Base-by-base conservation (phyloP, 2,797 vertebrate species). In the Macropus fuliginosus region DNA sequence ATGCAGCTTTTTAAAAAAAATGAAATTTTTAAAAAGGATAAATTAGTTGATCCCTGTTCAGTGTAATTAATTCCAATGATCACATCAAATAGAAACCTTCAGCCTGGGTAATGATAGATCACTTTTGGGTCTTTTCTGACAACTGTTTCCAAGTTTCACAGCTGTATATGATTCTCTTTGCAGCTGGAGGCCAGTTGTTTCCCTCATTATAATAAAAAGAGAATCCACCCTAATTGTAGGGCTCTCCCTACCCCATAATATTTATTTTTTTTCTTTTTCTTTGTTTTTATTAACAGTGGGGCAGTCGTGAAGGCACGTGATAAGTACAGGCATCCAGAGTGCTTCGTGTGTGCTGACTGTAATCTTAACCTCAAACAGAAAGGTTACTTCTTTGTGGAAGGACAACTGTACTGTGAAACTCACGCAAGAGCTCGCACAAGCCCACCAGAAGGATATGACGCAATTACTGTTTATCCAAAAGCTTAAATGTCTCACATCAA, bases 371-470 rank as follows among this genome's bases (percentile, higher is more conserved):
- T 99, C 96, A 99, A 99, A 98, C 99, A 99, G 97, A 99, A 99
- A 97, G 99, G 99, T 57, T 99, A 99, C 96, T 99, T 99, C 99
- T 99, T 99, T 5, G 99, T 99, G 98, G 99, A 99, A 97, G 99
- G 99, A 1, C 99, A 99, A 91, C 98, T 99, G 66, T 99, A 99
- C 99, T 99, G 99, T 28, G 99, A 99, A 98, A 98, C 96, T 57
- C 99, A 99, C 0, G 99, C 99, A 0, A 99, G 99, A 1, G 99
- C 99, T 97, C 99, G 99, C 93, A 99, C 98, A 97, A 99, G 99
- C 98, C 99, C 99, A 12, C 99, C 99, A 0, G 99, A 99, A 98
- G 99, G 99, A 95, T 99, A 99, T 0, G 99, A 99, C 97, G 99
- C 99, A 0, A 98, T 99, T 66, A 99, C 99, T 0, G 98, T 99